Evolutionary conservation across 2,888 invertebrate species (phyloP).

Genomic region (Selenia dentaria): DNA sequence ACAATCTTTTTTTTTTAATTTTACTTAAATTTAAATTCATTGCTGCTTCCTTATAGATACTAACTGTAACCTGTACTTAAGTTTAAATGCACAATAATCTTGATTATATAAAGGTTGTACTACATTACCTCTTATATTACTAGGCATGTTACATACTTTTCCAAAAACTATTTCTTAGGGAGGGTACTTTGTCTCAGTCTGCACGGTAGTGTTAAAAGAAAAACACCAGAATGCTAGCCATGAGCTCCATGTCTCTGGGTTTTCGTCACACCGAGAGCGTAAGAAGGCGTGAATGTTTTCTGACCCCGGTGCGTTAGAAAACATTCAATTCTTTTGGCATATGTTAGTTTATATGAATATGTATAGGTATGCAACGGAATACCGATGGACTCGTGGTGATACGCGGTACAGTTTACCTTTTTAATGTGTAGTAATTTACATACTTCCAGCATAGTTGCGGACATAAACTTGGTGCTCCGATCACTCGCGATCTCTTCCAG

Average conservation of each 20-base stretch:
- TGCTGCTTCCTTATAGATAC: too few species aligned
- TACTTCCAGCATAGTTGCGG: not conserved
- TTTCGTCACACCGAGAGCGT: not conserved
- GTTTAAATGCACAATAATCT: not conserved
- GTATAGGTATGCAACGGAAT: too few species aligned
- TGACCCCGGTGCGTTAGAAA: too few species aligned
- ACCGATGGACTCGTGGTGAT: conserved; percentile 1
- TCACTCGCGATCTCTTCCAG: not conserved
- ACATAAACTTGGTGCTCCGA: not conserved
- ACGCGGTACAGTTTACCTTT: not conserved
- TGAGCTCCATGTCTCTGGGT: not conserved
- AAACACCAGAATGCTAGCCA: conserved; percentile 4
- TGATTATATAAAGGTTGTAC: not conserved
- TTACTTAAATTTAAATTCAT: too few species aligned
- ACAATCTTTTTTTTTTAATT: too few species aligned
- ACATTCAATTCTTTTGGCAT: too few species aligned
- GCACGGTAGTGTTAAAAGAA: not conserved
- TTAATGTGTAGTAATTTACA: not conserved
- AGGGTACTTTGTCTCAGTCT: conserved; percentile 1
- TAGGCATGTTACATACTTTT: not conserved
- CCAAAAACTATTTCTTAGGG: conserved; percentile 2
- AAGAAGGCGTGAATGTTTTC: not conserved
- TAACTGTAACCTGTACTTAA: too few species aligned
- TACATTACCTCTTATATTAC: not conserved
- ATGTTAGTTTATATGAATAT: too few species aligned